These are phyloP conservation scores for Meda fulgida DNA, from an alignment of 2,797 vertebrate species.

Conservation along the genomic window DNA sequence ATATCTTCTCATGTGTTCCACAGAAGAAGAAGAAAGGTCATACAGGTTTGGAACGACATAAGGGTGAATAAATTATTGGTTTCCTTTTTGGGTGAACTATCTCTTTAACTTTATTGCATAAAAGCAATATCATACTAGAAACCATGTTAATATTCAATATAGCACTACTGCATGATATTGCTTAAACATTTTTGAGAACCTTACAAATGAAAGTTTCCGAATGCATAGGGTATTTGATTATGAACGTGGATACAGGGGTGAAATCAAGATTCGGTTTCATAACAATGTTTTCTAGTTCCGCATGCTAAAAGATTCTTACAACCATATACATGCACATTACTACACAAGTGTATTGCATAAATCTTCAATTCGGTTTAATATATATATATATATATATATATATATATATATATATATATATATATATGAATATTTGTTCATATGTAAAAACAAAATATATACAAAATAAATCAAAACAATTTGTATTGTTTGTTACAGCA, in stretches of 20 bases:
- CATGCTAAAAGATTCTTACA: conserved; percentile 46
- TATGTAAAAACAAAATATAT: background rate
- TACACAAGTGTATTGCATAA: conserved; percentile 25
- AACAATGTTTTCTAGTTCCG: conserved; percentile 10
- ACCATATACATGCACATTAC: conserved; percentile 47
- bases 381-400: background rate
- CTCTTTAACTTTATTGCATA: background rate
- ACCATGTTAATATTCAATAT: background rate
- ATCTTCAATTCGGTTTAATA: background rate
- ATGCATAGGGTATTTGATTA: conserved; percentile 22
- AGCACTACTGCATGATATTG: background rate
- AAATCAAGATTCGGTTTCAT: background rate
- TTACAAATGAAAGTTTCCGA: background rate
- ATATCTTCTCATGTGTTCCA: background rate
- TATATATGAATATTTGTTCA: background rate
- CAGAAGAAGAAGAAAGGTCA: background rate
- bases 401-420: background rate
- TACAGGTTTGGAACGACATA: background rate
- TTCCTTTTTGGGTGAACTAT: background rate
- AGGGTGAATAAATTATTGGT: background rate
- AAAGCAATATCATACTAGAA: background rate
- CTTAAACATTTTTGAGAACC: background rate
- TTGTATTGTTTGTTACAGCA: background rate
- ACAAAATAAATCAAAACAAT: background rate
- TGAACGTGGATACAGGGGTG: background rate